phyloP scores from a whole-genome alignment of 1,140 invertebrate genomes.

The Tenebrio molitor region DNA sequence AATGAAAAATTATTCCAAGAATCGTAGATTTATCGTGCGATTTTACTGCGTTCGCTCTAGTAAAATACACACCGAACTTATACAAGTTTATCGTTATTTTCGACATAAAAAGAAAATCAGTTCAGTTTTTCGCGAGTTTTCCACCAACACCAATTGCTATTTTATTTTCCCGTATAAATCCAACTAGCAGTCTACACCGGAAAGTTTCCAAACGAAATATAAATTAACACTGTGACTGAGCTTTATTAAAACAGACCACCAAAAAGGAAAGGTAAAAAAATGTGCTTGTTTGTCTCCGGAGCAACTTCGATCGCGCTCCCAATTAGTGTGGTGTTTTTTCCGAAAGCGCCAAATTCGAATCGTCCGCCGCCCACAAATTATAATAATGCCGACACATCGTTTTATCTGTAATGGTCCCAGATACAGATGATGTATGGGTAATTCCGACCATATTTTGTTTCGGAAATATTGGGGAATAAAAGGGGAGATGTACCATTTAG shows the following conservation, averaged over 20 bases:
- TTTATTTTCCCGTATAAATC: too few species aligned
- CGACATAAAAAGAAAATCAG: conserved; percentile 29
- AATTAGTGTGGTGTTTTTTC: too few species aligned
- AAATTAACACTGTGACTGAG: too few species aligned
- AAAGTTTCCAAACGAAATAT: too few species aligned
- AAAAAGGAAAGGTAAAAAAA: too few species aligned
- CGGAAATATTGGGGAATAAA: conserved; percentile 41
- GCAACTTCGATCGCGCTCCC: too few species aligned
- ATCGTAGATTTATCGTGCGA: conserved; percentile 2
- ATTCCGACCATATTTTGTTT: conserved; percentile 45
- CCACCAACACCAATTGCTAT: too few species aligned
- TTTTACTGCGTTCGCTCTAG: background rate
- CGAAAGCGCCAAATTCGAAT: background rate
- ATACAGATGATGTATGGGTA: conserved; percentile 41
- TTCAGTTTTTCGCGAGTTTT: conserved; percentile 26
- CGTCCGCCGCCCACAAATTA: conserved; percentile 1
- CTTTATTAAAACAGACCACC: too few species aligned
- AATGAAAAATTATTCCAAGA: background rate
- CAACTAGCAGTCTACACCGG: too few species aligned
- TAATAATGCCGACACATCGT: conserved; percentile 14
- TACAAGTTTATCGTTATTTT: conserved; percentile 33
- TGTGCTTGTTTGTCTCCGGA: too few species aligned
- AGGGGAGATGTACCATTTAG: conserved; percentile 47
- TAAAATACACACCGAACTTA: conserved; percentile 20
- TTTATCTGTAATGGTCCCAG: conserved; percentile 40